Base-by-base conservation (phyloP, 1,140 invertebrate species). In the Stenopsyche tienmushanensis region DNA sequence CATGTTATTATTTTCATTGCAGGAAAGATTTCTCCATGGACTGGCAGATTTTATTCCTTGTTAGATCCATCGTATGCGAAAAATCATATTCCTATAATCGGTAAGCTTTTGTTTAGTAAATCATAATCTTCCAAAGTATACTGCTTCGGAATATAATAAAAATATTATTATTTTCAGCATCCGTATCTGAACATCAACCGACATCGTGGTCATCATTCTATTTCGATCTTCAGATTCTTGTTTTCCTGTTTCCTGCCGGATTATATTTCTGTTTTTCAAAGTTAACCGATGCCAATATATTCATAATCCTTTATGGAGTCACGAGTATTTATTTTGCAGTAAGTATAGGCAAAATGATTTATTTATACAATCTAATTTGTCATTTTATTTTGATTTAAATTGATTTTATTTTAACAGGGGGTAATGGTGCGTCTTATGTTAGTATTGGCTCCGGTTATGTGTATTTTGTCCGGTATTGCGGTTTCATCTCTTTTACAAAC, bases 391-490 rank as follows among this genome's bases (percentile, higher is more conserved):
- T 42, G 2, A 42, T 18, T 18, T 34, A 23, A 18, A 23, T 57
- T 42, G 39, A 41, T 29, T 42, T 42, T 41, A 26, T 71, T 76
- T 77, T 24, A n/a, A n/a, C 74, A 94, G 92, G 95, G 95, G 71
- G 95, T 98, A 17, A 98, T 98, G 97, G 96, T 99, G 15, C 94
- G 97, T 80, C 83, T 99, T 25, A 98, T 98, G 96, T 80, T 99
- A 72, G 96, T 98, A 2, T 82, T 98, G 54, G 96, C 97, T 1
- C 97, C 97, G 1, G 95, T 98, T 0, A 98, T 98, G 95, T 98
- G 96, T 73, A 94, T 98, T 67, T 81, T 98, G 1, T 94, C 93
- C 1, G 96, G 94, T 41, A 96, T 98, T 49, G 94, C 94, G 13
- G 89, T 96, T 3, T 97, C 95, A 0, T 87, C 93, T 65, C 83